These are phyloP conservation scores for Orchesellides sinensis DNA, from an alignment of 2,888 invertebrate species.

Conservation along the genomic window DNA sequence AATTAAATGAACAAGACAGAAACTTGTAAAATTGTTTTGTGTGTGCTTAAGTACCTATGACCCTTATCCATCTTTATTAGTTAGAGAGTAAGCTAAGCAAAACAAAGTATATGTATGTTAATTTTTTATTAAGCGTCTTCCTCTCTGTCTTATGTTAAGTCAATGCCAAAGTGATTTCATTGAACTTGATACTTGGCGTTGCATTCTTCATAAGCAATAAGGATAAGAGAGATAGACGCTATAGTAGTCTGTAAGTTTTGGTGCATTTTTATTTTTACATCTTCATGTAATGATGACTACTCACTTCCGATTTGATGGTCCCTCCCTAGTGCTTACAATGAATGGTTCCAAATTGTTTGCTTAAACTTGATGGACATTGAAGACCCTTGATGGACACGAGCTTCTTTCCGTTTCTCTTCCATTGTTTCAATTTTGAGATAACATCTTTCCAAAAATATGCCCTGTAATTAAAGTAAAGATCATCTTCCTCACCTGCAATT, in stretches of 20 bases:
- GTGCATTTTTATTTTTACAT: neutral
- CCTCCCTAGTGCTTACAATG: slow-evolving; percentile 42
- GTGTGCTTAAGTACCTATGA: slow-evolving; percentile 1
- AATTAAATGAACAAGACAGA: too few relatives aligned
- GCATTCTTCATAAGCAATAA: slow-evolving; percentile 17
- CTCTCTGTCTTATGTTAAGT: slow-evolving; percentile 25
- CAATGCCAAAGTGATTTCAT: slow-evolving; percentile 62
- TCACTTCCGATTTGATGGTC: slow-evolving; percentile 62
- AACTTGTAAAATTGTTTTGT: too few relatives aligned
- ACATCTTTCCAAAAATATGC: slow-evolving; percentile 51
- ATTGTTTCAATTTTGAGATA: slow-evolving; percentile 51
- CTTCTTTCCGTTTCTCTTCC: slow-evolving; percentile 62
- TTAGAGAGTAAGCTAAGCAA: slow-evolving; percentile 2
- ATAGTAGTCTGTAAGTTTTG: slow-evolving; percentile 32
- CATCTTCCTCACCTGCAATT: slow-evolving; percentile 52
- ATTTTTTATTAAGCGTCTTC: slow-evolving; percentile 27
- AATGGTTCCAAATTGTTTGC: slow-evolving; percentile 41
- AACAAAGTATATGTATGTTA: neutral
- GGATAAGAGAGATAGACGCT: neutral
- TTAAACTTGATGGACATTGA: slow-evolving; percentile 51
- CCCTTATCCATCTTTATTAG: neutral
- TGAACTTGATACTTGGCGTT: slow-evolving; percentile 65
- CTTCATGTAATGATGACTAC: slow-evolving; percentile 32
- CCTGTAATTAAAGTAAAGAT: slow-evolving; percentile 55
- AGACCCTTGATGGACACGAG: slow-evolving; percentile 60